Evolutionary conservation across 2,888 invertebrate species (phyloP), one percentile per base, ranked within the genome.

Genomic region (Lasioglossum zephyrum): DNA sequence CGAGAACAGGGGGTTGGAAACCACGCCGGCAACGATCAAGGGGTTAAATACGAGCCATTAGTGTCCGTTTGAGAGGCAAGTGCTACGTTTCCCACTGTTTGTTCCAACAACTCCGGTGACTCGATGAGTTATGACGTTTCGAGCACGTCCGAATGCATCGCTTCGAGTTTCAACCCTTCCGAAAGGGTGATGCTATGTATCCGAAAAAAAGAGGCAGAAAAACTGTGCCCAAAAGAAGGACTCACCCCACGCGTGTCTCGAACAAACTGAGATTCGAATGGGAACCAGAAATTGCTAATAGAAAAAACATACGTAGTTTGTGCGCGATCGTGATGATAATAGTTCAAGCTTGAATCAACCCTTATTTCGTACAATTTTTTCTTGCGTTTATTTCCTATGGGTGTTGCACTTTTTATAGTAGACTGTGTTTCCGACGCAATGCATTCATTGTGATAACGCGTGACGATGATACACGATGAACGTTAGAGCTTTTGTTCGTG

Each of bases 81-180:
- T 90, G 91, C 39, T 73, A 79, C 82, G 49, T 82, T 91, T 90
- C 91, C 88, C 92, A 91, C 88, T 90, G 87, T 91, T 91, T 91
- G 86, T 87, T 82, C 85, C 87, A 73, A 82, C 88, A 72, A 81
- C 82, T 69, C 39, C 57, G 73, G 31, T 79, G 87, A 86, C 36
- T 83, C 87, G 82, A 91, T 91, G 91, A 91, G 84, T 91, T 91
- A 91, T 81, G 91, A 91, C 92, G 16, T 87, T 83, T 91, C 79
- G 60, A 90, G 84, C 82, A 75, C 70, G 22, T 69, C 70, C 73
- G 49, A 36, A 77, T 26, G 73, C 53, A 18, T 53, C 44, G 73
- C 57, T 47, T 18, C 77, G 81, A 81, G 75, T 70, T 80, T 39
- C 83, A 83, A 85, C 90, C 88, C 87, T 87, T 89, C 81, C 49